These are phyloP conservation scores for Euphysa ruthae DNA, from an alignment of 30 jellyfish, hydroid and myxozoan genomes.

Conservation along the genomic window DNA sequence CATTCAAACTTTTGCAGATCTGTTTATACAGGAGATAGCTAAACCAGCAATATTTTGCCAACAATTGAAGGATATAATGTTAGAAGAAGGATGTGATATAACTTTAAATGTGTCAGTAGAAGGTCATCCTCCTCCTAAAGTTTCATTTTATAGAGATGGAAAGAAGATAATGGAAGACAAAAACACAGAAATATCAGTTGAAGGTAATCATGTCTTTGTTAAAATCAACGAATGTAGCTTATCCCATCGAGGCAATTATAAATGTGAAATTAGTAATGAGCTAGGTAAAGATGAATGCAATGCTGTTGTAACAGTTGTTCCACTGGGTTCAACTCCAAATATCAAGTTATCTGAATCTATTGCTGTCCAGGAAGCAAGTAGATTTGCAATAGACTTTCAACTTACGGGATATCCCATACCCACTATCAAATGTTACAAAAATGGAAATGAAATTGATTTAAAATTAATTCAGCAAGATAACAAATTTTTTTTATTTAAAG, in stretches of 20 bases:
- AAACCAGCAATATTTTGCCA: conserved; percentile 43
- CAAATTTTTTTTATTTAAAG: neutral
- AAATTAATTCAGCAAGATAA: conserved; percentile 34
- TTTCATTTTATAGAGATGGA: conserved; percentile 49
- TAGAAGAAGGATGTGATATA: conserved; percentile 37
- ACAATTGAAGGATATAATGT: conserved; percentile 47
- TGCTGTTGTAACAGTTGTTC: conserved; percentile 46
- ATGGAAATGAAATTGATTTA: conserved; percentile 39
- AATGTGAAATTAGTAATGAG: conserved; percentile 45
- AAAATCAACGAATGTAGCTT: conserved; percentile 17
- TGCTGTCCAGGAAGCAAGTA: conserved; percentile 42
- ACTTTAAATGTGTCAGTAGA: conserved; percentile 57
- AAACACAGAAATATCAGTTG: conserved; percentile 27
- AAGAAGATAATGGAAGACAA: conserved; percentile 21
- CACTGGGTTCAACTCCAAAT: conserved; percentile 42
- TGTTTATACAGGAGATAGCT: conserved; percentile 53
- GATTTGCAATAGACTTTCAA: conserved; percentile 34
- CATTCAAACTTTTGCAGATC: conserved; percentile 21
- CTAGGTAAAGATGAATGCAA: conserved; percentile 71
- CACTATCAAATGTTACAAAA: conserved; percentile 55
- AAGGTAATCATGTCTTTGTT: conserved; percentile 36
- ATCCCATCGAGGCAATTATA: conserved; percentile 54
- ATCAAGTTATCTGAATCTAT: conserved; percentile 15
- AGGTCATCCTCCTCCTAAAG: conserved; percentile 85
- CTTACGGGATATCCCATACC: conserved; percentile 78